Evolutionary conservation across 1,140 invertebrate species (phyloP).

Genomic region (Colletes latitarsis): DNA sequence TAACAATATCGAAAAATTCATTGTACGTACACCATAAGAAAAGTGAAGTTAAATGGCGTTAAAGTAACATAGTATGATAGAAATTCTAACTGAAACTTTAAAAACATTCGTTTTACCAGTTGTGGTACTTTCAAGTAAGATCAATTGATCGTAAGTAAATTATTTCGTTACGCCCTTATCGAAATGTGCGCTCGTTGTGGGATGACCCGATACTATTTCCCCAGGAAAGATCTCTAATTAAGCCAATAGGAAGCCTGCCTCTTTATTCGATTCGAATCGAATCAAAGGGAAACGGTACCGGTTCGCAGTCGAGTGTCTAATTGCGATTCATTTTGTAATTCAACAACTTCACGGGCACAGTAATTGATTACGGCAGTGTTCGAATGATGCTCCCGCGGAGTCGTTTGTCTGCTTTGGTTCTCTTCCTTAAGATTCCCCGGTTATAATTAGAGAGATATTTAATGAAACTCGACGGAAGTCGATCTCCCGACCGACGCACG

Average conservation of each 20-base stretch:
- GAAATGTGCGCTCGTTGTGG: neutral
- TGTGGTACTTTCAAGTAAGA: no score
- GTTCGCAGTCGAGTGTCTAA: neutral
- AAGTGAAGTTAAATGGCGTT: no score
- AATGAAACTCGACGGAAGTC: constrained; percentile 40
- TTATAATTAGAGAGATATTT: constrained; percentile 43
- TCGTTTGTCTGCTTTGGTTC: neutral
- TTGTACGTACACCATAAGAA: no score
- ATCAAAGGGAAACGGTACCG: neutral
- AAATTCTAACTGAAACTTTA: no score
- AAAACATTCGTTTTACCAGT: no score
- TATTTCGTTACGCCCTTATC: neutral
- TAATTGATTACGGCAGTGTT: constrained; percentile 22
- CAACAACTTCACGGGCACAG: neutral
- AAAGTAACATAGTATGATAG: no score
- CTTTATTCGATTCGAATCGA: neutral
- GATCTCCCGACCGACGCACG: constrained; percentile 26
- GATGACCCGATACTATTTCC: neutral
- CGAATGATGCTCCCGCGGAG: neutral
- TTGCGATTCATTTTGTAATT: neutral
- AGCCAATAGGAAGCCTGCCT: no score
- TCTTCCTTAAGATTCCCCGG: neutral
- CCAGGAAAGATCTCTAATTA: no score
- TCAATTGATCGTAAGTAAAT: no score
- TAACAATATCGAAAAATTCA: no score